phyloP scores from a whole-genome alignment of 2,888 invertebrate genomes.

The Choreutis nemorana region DNA sequence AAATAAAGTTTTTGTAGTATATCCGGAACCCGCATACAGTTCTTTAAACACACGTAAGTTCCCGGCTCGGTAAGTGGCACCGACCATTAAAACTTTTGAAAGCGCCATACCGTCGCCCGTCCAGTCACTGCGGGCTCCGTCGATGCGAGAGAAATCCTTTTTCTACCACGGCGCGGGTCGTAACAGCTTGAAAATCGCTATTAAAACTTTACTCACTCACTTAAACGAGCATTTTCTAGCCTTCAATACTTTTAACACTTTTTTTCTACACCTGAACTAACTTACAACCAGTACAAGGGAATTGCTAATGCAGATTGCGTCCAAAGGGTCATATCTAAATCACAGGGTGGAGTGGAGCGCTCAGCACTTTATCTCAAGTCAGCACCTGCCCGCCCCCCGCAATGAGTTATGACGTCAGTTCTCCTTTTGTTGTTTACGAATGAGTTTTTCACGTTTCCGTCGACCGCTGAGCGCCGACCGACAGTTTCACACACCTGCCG shows the following conservation, averaged over 20 bases:
- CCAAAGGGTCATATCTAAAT: constrained; percentile 59
- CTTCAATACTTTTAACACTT: no score
- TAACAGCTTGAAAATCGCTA: constrained; percentile 18
- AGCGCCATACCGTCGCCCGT: constrained; percentile 12
- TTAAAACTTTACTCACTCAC: constrained; percentile 21
- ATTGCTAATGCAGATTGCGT: constrained; percentile 56
- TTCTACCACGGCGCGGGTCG: constrained; percentile 9
- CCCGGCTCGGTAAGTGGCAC: constrained; percentile 23
- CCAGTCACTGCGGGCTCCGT: constrained; percentile 12
- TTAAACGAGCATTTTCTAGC: no score
- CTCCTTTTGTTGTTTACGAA: constrained; percentile 56
- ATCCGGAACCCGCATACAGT: constrained; percentile 24
- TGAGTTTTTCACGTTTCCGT: constrained; percentile 53
- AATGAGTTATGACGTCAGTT: constrained; percentile 41
- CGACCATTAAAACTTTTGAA: constrained; percentile 40
- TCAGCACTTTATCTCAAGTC: constrained; percentile 54
- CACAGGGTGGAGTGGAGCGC: constrained; percentile 49
- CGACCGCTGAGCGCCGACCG: constrained; percentile 33
- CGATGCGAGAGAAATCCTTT: constrained; percentile 20
- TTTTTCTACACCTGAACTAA: no score
- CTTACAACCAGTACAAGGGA: constrained; percentile 17
- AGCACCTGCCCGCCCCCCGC: constrained; percentile 39
- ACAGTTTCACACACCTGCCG: constrained; percentile 51
- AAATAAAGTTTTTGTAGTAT: not conserved
- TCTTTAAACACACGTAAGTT: constrained; percentile 21